Base-by-base conservation (phyloP, 2,888 invertebrate genomes). In the Eurytoma adleriae region DNA sequence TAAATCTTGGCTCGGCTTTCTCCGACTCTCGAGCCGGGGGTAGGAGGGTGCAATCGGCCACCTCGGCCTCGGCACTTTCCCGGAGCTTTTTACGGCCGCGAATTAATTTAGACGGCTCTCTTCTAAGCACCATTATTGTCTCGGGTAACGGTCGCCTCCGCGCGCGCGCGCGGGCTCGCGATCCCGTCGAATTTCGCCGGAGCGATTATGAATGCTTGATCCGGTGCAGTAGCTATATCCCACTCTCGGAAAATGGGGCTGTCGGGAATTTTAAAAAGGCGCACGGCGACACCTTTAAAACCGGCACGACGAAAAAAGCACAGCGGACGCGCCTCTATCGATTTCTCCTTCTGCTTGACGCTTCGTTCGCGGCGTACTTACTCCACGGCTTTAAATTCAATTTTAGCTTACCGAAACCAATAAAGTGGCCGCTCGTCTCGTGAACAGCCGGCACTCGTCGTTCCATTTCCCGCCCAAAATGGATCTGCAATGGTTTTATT, bases 371-470 rank as follows among this genome's bases (percentile, higher is more conserved):
- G 59, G 10, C 24, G 20, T 13, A 24, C 16, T 61, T 61, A 27
- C 27, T 24, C 5, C 27, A 24, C 61, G 30, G n/a, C 16, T 62
- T 27, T 30, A 62, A 30, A 16, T n/a, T 14, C 54, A 14, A n/a
- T 54, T 54, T n/a, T 2, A 61, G 78, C 92, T 92, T 88, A 93
- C 93, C 82, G 94, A 94, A 64, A 93, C 92, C 40, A 94, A 88
- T 69, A 94, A 91, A 80, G 93, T 92, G 0, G 93, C 92, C 16
- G 94, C 92, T 40, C 95, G 92, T 20, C 93, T 92, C 76, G 93
- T 93, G 81, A 94, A 93, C 85, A 93, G 91, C 87, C 91, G 92
- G 87, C 91, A 92, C 87, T 93, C 94, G 89, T 92, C 92, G 86
- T 93, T 93, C 93, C 93, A 93, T 86, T 92, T 91, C 71, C 92